Percentiles rank a stretch among this genome's conserved stretches.
phyloP scores from a whole-genome alignment of 1,140 invertebrate species.

The Drusus annulatus region DNA sequence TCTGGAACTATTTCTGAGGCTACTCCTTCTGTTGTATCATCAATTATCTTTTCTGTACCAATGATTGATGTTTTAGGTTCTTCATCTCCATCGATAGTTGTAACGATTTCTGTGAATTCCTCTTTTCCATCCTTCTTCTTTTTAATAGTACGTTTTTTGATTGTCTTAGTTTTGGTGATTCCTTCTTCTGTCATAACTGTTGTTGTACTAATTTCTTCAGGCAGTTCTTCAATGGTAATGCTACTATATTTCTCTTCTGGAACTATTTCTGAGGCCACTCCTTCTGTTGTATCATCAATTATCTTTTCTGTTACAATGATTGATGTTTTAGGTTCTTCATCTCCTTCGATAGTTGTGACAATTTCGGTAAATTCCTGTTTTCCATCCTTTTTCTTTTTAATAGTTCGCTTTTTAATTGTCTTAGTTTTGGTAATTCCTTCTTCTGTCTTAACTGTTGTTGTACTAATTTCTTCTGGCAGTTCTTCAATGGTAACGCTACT shows the following conservation, averaged over 20 bases:
- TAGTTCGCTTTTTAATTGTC: slow-evolving; percentile 59
- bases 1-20: too few relatives aligned
- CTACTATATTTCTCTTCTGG: slow-evolving; percentile 47
- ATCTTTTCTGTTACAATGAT: slow-evolving; percentile 54
- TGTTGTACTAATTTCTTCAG: slow-evolving; percentile 47
- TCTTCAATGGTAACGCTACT: not conserved
- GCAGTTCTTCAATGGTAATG: not conserved
- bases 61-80: slow-evolving; percentile 3
- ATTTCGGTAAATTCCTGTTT: slow-evolving; percentile 19
- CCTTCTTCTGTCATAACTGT: slow-evolving; percentile 59
- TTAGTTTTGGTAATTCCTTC: slow-evolving; percentile 49
- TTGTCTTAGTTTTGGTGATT: slow-evolving; percentile 60
- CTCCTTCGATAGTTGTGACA: slow-evolving; percentile 22
- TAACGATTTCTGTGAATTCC: slow-evolving; percentile 56
- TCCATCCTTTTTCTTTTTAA: slow-evolving; percentile 59
- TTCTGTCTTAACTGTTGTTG: not conserved
- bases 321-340: slow-evolving; percentile 61
- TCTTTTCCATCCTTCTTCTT: slow-evolving; percentile 47
- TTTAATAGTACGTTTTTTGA: slow-evolving; percentile 62
- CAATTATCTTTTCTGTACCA: slow-evolving; percentile 38
- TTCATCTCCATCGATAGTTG: slow-evolving; percentile 59
- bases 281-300: slow-evolving; percentile 13
- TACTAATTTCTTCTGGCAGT: not conserved
- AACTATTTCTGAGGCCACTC: slow-evolving; percentile 62
- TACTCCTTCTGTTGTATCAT: not conserved